A percentile compares a stretch with the other conserved stretches of the same genome.
Evolutionary conservation across 2,888 invertebrate genomes (phyloP).

Genomic region (Macaria liturata): DNA sequence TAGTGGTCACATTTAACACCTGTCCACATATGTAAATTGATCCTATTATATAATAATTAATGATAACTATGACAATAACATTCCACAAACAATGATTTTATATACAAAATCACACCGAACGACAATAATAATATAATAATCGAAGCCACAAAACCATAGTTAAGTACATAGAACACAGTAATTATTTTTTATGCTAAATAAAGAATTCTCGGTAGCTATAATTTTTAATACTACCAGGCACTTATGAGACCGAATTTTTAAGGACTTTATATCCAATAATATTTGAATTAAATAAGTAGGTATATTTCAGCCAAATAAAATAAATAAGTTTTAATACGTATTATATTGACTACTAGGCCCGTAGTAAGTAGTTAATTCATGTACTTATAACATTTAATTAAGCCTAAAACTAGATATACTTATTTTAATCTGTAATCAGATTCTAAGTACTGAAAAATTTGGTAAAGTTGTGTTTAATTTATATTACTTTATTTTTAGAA

Average conservation of each 20-base stretch:
- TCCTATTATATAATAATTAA: no score
- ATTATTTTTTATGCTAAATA: neutral
- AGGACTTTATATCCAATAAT: neutral
- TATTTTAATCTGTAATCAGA: no score
- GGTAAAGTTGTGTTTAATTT: neutral
- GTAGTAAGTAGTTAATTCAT: no score
- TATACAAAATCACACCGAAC: neutral
- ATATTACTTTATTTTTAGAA: constrained; percentile 19
- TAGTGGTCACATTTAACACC: no score
- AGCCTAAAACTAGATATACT: no score
- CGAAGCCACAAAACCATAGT: constrained; percentile 42
- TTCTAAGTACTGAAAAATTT: constrained; percentile 2
- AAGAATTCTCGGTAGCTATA: constrained; percentile 24
- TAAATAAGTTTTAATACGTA: no score
- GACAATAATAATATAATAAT: constrained; percentile 22
- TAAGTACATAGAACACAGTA: constrained; percentile 48
- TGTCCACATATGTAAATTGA: no score
- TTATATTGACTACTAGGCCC: no score
- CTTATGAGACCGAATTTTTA: constrained; percentile 18
- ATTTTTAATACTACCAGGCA: constrained; percentile 31
- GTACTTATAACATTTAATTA: no score
- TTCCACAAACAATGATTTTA: no score
- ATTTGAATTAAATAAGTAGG: neutral
- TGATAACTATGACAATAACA: no score
- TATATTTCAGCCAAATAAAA: neutral